Evolutionary conservation across 2,797 vertebrate species (phyloP), one percentile per base, ranked within the genome.

Genomic region (Diceros bicornis): DNA sequence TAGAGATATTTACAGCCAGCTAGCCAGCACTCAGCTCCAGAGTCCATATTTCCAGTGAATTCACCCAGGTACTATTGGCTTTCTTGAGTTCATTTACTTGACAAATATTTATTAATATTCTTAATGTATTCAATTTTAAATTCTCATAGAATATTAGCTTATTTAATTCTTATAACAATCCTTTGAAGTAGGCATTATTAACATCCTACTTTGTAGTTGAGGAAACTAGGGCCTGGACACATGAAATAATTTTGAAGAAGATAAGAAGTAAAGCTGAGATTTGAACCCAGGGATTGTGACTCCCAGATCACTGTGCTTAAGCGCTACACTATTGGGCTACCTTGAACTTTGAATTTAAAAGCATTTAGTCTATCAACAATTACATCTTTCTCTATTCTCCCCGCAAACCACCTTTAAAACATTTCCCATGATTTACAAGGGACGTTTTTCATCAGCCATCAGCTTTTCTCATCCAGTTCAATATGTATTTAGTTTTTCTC

Each of bases 301-400:
- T 44, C 37, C 29, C 47, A 59, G 29, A 14, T 87, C 17, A 75
- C 17, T 83, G 25, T 77, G 18, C 21, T 86, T 66, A 85, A 52
- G 27, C 44, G 83, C 64, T 92, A 34, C 32, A 57, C 47, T 37
- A 18, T 1, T 87, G 13, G 62, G 44, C 20, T 71, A 23, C 37
- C 29, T 72, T 94, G 20, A 3, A 94, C 41, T 89, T 87, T 64
- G 59, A 86, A 68, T 92, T 83, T 89, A 75, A 91, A 95, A 82
- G 10, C 1, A 64, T 47, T 71, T 61, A 52, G 52, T 44, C 66
- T 27, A 57, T 78, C 89, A 68, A 81, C 23, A 94, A 64, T 92
- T 57, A 87, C 20, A 86, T 88, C 81, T 90, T 94, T 91, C 68
- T 97, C 44, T 94, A 29, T 74, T 92, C 34, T 92, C 27, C 12